Evolutionary conservation across 2,888 invertebrate species (phyloP), one percentile per base, ranked within the genome.

Genomic region (Sphaeridia pumilis): DNA sequence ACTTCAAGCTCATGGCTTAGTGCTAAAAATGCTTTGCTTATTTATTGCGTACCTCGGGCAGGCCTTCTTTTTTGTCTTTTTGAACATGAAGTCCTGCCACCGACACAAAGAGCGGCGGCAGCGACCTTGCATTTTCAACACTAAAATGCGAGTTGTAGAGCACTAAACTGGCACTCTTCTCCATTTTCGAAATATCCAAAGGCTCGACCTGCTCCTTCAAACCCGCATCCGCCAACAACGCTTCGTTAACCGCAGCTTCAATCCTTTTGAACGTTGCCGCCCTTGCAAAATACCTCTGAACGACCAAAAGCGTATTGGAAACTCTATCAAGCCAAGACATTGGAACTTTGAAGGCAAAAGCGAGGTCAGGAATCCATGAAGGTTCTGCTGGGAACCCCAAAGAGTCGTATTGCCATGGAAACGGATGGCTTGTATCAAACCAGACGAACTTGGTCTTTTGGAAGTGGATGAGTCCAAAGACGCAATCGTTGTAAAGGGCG

Each of bases 71-170:
- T 38, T 17, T 20, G 14, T 54, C 49, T n/a, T 49, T 45, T n/a
- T n/a, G n/a, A 17, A 49, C 35, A 43, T 55, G 55, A 36, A 55
- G 50, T n/a, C 55, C 55, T 12, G 50, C 55, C 12, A 55, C 43
- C 20, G 52, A 41, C 20, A 56, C 44, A 1, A 52, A 42, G 14
- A 27, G 28, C 1, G 52, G 52, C 2, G 64, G 64, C 12, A 63
- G 45, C 1, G 60, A 57, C 24, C 63, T 49, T 7, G 63, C 25
- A 35, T 56, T 57, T 26, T 65, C 65, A 25, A 60, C 62, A 10
- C 59, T 55, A 35, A 50, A 59, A 52, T 65, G 62, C 1, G 60
- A 51, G 31, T 61, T 62, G 5, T 43, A 24, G 7, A 65, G 43
- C 27, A 63, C 27, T 1, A 65, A 52, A 46, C 51, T 57, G 1